Evolutionary conservation across 2,888 invertebrate genomes (phyloP).

Genomic region (Lepas anatifera): DNA sequence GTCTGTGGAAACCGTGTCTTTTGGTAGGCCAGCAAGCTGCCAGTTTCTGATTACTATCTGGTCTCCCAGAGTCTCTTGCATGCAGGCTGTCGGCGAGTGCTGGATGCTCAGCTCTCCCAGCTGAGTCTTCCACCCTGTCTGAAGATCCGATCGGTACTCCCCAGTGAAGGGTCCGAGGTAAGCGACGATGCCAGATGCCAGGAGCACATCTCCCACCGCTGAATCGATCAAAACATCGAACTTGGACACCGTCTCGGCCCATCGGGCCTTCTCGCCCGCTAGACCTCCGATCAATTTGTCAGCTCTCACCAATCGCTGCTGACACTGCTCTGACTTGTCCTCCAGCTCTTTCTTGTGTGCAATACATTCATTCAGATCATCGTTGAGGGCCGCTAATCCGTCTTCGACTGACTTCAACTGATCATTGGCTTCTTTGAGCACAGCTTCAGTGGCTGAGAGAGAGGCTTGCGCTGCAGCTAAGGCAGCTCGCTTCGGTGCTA

Average conservation of each 20-base stretch:
- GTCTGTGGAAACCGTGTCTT: slow-evolving; percentile 68
- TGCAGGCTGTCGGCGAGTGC: slow-evolving; percentile 56
- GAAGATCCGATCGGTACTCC: slow-evolving; percentile 49
- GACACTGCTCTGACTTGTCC: slow-evolving; percentile 63
- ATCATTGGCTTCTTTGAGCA: slow-evolving; percentile 57
- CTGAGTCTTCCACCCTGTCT: slow-evolving; percentile 56
- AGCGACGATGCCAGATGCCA: slow-evolving; percentile 79
- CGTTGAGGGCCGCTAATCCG: slow-evolving; percentile 42
- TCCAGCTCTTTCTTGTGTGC: slow-evolving; percentile 53
- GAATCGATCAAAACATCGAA: slow-evolving; percentile 42
- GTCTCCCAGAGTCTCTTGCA: slow-evolving; percentile 62
- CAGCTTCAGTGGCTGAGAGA: slow-evolving; percentile 67
- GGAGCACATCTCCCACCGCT: slow-evolving; percentile 78
- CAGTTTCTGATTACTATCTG: slow-evolving; percentile 77
- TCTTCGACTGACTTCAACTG: slow-evolving; percentile 51
- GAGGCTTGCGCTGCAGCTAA: slow-evolving; percentile 66
- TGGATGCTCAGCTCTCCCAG: slow-evolving; percentile 58
- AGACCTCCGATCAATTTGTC: slow-evolving; percentile 60
- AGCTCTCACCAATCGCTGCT: slow-evolving; percentile 69
- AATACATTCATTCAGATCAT: slow-evolving; percentile 41
- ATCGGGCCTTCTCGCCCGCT: slow-evolving; percentile 37
- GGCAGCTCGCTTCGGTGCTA: slow-evolving; percentile 74
- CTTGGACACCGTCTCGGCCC: slow-evolving; percentile 34
- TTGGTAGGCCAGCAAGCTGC: slow-evolving; percentile 67
- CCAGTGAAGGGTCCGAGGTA: slow-evolving; percentile 77